These are phyloP conservation scores for Thymelicus acteon DNA, from an alignment of 2,888 invertebrate genomes.

Conservation along the genomic window DNA sequence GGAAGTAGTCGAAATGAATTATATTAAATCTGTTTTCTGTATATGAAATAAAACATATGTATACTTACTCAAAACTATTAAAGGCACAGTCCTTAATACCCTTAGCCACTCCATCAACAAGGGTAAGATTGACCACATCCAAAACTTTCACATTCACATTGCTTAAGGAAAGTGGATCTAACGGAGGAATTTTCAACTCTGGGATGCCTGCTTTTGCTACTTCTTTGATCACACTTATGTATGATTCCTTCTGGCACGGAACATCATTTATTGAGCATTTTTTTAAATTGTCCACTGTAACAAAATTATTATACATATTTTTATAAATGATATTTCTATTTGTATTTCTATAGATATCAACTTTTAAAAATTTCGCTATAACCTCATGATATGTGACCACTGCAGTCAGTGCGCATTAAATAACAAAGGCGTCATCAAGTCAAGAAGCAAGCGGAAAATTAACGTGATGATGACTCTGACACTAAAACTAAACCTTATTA, in stretches of 20 bases:
- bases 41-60: not conserved
- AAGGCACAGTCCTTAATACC: constrained; percentile 57
- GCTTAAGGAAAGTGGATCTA: constrained; percentile 54
- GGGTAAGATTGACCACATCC: constrained; percentile 49
- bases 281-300: constrained; percentile 54
- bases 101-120: constrained; percentile 53
- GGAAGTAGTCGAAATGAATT: too few species aligned
- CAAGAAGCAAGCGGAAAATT: too few species aligned
- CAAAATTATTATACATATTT: constrained; percentile 4
- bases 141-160: constrained; percentile 50
- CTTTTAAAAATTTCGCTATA: too few species aligned
- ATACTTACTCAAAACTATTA: constrained; percentile 50
- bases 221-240: constrained; percentile 44
- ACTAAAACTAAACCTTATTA: too few species aligned
- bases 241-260: constrained; percentile 50
- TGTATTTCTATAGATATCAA: too few species aligned
- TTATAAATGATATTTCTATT: not conserved
- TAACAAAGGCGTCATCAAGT: too few species aligned
- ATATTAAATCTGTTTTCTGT: too few species aligned
- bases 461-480: too few species aligned
- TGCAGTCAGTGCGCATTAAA: too few species aligned
- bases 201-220: constrained; percentile 52
- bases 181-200: constrained; percentile 53
- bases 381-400: too few species aligned
- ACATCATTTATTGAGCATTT: constrained; percentile 56